Evolutionary conservation across 2,113 vertebrate species (phyloP), one percentile per base, ranked within the genome.

Genomic region (Merops nubicus): DNA sequence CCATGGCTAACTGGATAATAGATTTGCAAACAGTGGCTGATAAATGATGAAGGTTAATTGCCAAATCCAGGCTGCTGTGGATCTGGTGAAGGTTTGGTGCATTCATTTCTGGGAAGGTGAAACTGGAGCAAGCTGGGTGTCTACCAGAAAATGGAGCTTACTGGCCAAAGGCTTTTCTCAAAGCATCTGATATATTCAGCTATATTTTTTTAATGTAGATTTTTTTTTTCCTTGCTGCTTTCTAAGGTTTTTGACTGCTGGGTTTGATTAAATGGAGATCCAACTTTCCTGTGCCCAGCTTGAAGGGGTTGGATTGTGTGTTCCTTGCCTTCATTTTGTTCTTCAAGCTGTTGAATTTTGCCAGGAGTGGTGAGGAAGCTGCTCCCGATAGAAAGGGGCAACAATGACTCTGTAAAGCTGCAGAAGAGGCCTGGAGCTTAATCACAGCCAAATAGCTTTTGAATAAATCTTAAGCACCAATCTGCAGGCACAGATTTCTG

Each of bases 211-310:
- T 45, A 64, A 68, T 12, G 8, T n/a, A 62, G 28, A 2, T n/a
- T 40, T 34, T 63, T 42, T n/a, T 60, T 57, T 4, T 4, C 15
- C 4, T 53, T 63, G 54, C 48, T 74, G 76, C 19, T 51, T 56
- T 48, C 43, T 43, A 18, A 56, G 59, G 73, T 22, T 60, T 60
- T 16, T 2, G 6, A 7, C 9, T 4, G n/a, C 15, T 43, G 70
- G 1, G 19, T 64, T 64, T 3, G 31, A 33, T 51, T 15, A 1
- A 34, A 1, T 1, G 15, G 40, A 38, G 63, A 31, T 64, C 13
- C 7, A 5, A 21, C 53, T 51, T 47, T 2, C 14, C 62, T 6
- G 12, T 5, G 48, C 12, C 51, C 4, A n/a, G n/a, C 1, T 0
- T n/a, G n/a, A n/a, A n/a, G n/a, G n/a, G 7, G 21, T 15, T 34